Evolutionary conservation across 2,888 invertebrate species (phyloP).

Genomic region (Epirrhoe alternata): DNA sequence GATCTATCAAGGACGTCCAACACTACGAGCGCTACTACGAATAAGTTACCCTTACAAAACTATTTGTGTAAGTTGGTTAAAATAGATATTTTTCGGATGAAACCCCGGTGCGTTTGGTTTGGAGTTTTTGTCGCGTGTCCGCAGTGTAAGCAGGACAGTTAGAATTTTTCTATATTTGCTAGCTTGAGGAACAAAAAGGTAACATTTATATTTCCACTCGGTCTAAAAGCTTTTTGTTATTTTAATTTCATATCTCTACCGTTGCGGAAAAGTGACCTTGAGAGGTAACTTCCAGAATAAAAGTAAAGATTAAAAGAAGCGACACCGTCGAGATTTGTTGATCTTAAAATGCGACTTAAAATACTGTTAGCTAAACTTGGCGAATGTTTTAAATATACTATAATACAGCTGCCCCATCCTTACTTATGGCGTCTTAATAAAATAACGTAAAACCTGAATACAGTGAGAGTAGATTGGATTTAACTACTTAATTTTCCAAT

Average conservation of each 20-base stretch:
- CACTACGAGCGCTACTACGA: no score
- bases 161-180: neutral
- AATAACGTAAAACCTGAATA: no score
- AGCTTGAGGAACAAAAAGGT: neutral
- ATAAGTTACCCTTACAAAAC: no score
- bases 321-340: conserved; percentile 35
- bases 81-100: no score
- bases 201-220: neutral
- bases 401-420: no score
- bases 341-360: conserved; percentile 37
- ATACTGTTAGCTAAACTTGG: neutral
- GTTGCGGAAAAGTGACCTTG: conserved; percentile 29
- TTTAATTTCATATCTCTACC: conserved; percentile 8
- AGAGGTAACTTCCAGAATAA: conserved; percentile 21
- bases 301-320: conserved; percentile 33
- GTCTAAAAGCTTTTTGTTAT: conserved; percentile 13
- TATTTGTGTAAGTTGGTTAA: no score
- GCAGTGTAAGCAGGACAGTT: neutral
- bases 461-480: no score
- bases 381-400: neutral
- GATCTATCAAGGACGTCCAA: no score
- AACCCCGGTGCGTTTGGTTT: no score
- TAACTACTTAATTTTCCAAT: no score
- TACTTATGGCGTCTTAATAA: no score
- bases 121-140: no score